phyloP scores from a whole-genome alignment of 2,797 vertebrate genomes.

The Onychomys torridus region DNA sequence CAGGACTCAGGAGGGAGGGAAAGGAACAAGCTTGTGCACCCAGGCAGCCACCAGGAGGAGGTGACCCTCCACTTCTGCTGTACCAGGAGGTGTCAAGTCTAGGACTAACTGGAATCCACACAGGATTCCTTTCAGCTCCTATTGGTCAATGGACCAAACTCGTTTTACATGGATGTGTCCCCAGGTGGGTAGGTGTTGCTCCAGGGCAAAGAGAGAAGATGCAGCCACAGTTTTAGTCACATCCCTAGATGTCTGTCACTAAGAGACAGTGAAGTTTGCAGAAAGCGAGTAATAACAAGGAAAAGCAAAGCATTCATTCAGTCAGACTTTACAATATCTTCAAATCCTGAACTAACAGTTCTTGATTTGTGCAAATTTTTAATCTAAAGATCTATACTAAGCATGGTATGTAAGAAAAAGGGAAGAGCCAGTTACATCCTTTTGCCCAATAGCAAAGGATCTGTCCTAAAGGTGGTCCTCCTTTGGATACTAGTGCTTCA shows the following conservation, averaged over 20 bases:
- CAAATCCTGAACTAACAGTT: neutral
- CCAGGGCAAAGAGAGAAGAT: neutral
- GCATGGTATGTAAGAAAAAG: neutral
- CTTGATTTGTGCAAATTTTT: neutral
- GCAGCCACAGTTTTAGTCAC: neutral
- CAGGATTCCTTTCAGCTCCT: neutral
- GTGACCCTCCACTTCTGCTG: neutral
- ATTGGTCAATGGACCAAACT: neutral
- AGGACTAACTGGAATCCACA: slow-evolving; percentile 20
- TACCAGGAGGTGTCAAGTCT: neutral
- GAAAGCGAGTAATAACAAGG: slow-evolving; percentile 7
- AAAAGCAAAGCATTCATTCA: slow-evolving; percentile 34
- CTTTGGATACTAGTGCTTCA: neutral
- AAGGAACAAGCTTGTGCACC: neutral
- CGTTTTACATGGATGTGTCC: neutral
- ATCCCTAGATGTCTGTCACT: neutral
- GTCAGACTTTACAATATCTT: neutral
- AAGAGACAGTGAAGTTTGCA: neutral
- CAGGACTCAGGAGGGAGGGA: neutral
- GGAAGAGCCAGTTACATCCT: neutral
- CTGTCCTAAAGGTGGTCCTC: neutral
- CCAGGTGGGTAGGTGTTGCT: neutral
- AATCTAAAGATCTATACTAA: neutral
- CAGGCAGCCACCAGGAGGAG: neutral
- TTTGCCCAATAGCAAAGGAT: neutral